Evolutionary conservation across 2,888 invertebrate species (phyloP), one percentile per base, ranked within the genome.

Genomic region (Tachina lurida): DNA sequence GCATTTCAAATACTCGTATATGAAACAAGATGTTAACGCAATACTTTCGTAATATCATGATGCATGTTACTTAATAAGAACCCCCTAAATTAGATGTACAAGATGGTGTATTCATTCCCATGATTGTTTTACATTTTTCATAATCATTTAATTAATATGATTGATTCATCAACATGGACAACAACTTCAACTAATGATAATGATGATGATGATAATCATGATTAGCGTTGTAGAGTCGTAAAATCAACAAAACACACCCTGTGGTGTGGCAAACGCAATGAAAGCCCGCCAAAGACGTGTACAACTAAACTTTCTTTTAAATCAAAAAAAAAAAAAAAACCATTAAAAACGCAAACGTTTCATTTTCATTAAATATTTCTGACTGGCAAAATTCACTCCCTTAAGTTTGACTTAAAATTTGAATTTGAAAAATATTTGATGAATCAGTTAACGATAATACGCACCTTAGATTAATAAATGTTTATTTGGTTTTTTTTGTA

Each of bases 231-330:
- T 22, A n/a, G 45, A 63, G 63, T 47, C 71, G 19, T 12, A 39
- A 45, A 63, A 10, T 39, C 10, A 71, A 43, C 9, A 8, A 49
- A 41, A 60, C 65, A 80, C 67, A 73, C 73, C 71, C 49, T 43
- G 22, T 22, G 43, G 1, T 43, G 22, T 22, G 43, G 1, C 41
- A 43, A 4, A 58, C 17, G 47, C 39, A 31, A 47, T 56, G 56
- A 73, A 63, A 80, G 60, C 70, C 49, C 58, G 43, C 31, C 31
- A 62, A 60, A 54, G 31, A 31, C 31, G 31, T 31, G 31, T 31
- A 65, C 17, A 47, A 31, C 3, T 3, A 22, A 47, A 80, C 80
- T 80, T 80, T 80, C 80, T 80, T 65, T 80, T 58, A 49, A 47
- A 67, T 4, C 49, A 49, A 43, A 58, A 62, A 74, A 56, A 31